Percentiles rank a stretch among this genome's conserved stretches.
These are phyloP conservation scores for Dendrolimus kikuchii DNA, from an alignment of 1,140 invertebrate genomes.

Conservation along the genomic window DNA sequence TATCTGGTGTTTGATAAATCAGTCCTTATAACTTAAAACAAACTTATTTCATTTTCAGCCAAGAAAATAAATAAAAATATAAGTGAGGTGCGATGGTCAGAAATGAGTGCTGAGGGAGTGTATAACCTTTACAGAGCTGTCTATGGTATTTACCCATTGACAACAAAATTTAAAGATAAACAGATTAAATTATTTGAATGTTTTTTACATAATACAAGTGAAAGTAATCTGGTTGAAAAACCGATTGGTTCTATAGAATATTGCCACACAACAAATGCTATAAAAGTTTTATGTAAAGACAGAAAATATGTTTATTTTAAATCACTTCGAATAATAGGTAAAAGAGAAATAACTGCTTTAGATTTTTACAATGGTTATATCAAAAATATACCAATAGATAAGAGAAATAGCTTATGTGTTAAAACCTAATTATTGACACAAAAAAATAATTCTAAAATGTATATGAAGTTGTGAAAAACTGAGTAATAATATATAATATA, in stretches of 20 bases:
- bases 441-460: background rate
- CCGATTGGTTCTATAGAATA: conserved; percentile 69
- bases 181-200: conserved; percentile 76
- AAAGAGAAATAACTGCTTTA: conserved; percentile 74
- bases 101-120: conserved; percentile 74
- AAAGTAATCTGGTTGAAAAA: conserved; percentile 21
- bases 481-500: too few relatives aligned
- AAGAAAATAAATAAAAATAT: conserved; percentile 78
- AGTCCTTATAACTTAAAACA: too few relatives aligned
- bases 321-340: conserved; percentile 73
- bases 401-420: conserved; percentile 32
- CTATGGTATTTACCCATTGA: conserved; percentile 75
- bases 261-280: conserved; percentile 60
- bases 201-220: conserved; percentile 29
- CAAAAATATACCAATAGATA: conserved; percentile 55
- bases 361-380: conserved; percentile 82
- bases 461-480: too few relatives aligned
- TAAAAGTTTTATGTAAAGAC: conserved; percentile 75
- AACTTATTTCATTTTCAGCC: conserved; percentile 70
- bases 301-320: conserved; percentile 73
- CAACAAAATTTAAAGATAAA: conserved; percentile 73
- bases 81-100: conserved; percentile 76
- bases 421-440: conserved; percentile 10
- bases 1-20: too few relatives aligned
- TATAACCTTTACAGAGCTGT: conserved; percentile 80